Base-by-base conservation (phyloP, 2,888 invertebrate genomes). In the Leptinotarsa rubiginosa region DNA sequence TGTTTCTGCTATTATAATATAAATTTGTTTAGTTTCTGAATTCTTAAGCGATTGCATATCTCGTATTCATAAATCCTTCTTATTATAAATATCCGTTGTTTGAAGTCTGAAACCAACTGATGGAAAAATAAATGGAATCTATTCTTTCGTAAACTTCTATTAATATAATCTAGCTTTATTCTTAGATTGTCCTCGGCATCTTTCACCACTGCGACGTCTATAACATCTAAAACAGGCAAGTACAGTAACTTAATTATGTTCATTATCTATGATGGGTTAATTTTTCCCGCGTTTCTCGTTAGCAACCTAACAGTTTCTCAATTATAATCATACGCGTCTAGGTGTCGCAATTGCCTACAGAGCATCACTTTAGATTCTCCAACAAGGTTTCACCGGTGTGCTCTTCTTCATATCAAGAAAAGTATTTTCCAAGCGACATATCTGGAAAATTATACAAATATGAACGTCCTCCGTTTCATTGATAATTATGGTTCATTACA, bases 111-210 rank as follows among this genome's bases (percentile, higher is more conserved):
- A 52, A 52, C 52, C 18, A 52, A 52, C 18, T 18, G 52, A 52
- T 52, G n/a, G 52, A 41, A 41, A 41, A 41, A 41, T 10, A 41
- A 41, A 41, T 41, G 41, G 13, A 7, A 16, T 5, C 52, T 52
- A 52, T 52, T 52, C 52, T 52, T 52, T 52, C 52, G 52, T 52
- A 18, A 52, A 52, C n/a, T 18, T 18, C 52, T 52, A 52, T 52
- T 18, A 52, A 18, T 52, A 52, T 2, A 10, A 18, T 52, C 52
- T 18, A 52, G 52, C 7, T n/a, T 18, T 52, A 52, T 52, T 52
- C 52, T 52, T 52, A 52, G 52, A 52, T 52, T 52, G 52, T 52
- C 18, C 52, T 52, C 52, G 18, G 18, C 12, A 52, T 52, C 52
- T 52, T 52, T 52, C 52, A 52, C 10, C 52, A 52, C 52, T 18